These are phyloP conservation scores for Orius laevigatus DNA, from an alignment of 1,140 invertebrate genomes.

Conservation along the genomic window DNA sequence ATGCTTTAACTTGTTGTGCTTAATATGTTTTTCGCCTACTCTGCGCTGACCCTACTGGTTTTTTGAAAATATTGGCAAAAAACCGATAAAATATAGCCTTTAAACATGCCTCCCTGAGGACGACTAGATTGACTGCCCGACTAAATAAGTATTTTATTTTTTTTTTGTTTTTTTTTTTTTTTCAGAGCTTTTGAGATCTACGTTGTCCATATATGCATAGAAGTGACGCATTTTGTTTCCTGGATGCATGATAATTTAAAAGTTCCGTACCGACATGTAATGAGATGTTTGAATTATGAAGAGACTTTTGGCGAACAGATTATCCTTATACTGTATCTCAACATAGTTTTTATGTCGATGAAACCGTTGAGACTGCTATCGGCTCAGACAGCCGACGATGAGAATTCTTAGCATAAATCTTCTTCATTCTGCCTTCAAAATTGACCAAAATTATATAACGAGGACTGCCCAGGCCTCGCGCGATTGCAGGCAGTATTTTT, in stretches of 20 bases:
- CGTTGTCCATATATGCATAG: slow-evolving; percentile 93
- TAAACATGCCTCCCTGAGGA: no score
- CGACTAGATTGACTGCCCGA: no score
- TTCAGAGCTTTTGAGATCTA: slow-evolving; percentile 92
- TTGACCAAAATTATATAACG: slow-evolving; percentile 86
- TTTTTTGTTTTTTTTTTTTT: no score
- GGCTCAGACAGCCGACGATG: slow-evolving; percentile 90
- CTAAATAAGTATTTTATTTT: no score
- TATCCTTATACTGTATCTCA: slow-evolving; percentile 44
- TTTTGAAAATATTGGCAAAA: no score
- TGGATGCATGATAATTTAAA: slow-evolving; percentile 76
- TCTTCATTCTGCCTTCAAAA: slow-evolving; percentile 80
- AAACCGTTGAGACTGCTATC: slow-evolving; percentile 69
- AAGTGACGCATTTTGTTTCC: slow-evolving; percentile 92
- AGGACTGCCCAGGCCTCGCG: slow-evolving; percentile 78
- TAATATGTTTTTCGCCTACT: no score
- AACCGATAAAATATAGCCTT: no score
- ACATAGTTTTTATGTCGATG: slow-evolving; percentile 98
- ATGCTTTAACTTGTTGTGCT: no score
- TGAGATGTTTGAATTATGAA: slow-evolving; percentile 95
- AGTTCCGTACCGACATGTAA: slow-evolving; percentile 77
- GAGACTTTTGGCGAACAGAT: slow-evolving; percentile 85
- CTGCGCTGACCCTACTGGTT: no score
- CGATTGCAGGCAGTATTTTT: slow-evolving; percentile 95
- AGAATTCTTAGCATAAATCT: slow-evolving; percentile 82